Evolutionary conservation across 2,888 invertebrate genomes (phyloP).

Genomic region (Orchestes rusci): DNA sequence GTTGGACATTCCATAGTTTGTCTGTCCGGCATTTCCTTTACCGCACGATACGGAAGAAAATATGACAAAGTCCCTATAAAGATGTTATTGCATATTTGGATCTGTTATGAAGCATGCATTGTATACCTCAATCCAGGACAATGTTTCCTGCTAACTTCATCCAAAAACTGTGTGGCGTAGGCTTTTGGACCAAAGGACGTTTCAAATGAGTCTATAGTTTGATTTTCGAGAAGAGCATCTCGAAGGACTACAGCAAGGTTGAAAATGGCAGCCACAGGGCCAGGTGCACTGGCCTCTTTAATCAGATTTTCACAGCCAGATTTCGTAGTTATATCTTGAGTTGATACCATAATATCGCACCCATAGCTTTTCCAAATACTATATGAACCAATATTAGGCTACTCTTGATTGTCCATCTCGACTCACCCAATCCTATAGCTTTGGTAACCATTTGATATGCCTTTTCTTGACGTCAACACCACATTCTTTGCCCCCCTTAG

Average conservation of each 20-base stretch:
- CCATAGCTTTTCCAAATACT: slow-evolving; percentile 68
- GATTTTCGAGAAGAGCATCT: slow-evolving; percentile 72
- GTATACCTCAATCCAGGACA: slow-evolving; percentile 31
- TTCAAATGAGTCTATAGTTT: slow-evolving; percentile 60
- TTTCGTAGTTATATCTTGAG: slow-evolving; percentile 61
- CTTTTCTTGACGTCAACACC: slow-evolving; percentile 73
- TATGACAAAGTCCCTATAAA: slow-evolving; percentile 67
- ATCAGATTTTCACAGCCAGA: slow-evolving; percentile 66
- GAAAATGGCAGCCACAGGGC: slow-evolving; percentile 76
- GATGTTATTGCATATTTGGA: no score
- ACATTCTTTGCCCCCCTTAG: slow-evolving; percentile 72
- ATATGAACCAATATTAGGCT: no score
- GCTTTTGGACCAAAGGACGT: slow-evolving; percentile 72
- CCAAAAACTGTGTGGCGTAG: slow-evolving; percentile 69
- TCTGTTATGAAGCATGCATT: no score
- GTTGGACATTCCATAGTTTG: slow-evolving; percentile 87
- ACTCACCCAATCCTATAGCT: slow-evolving; percentile 35
- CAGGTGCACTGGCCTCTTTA: slow-evolving; percentile 54
- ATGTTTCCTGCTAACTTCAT: slow-evolving; percentile 43
- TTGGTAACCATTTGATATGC: slow-evolving; percentile 78
- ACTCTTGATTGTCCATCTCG: no score
- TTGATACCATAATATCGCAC: slow-evolving; percentile 59
- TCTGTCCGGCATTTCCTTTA: slow-evolving; percentile 85
- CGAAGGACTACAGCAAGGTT: slow-evolving; percentile 78
- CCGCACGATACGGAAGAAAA: slow-evolving; percentile 91